phyloP scores from a whole-genome alignment of 2,797 vertebrate species.

The Dendrocincla fuliginosa region DNA sequence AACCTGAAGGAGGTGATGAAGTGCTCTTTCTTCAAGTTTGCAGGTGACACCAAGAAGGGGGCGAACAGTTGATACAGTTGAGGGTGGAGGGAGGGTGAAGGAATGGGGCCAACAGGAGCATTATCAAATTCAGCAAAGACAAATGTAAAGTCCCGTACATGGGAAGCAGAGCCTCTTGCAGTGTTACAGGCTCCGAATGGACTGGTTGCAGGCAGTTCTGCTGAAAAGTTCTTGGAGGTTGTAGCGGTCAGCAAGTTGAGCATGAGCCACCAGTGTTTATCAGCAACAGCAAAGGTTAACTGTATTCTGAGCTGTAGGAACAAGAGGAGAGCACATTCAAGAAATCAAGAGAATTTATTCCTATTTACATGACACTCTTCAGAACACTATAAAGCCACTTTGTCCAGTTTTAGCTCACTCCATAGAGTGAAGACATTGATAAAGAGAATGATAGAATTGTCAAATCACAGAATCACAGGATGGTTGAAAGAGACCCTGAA shows the following conservation, averaged over 20 bases:
- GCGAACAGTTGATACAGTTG: neutral
- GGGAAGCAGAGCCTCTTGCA: neutral
- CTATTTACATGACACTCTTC: neutral
- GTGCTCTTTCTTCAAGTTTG: neutral
- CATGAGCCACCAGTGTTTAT: neutral
- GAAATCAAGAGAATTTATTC: neutral
- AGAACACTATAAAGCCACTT: neutral
- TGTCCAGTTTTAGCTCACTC: neutral
- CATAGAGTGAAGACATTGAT: neutral
- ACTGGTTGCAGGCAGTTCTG: neutral
- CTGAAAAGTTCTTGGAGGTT: neutral
- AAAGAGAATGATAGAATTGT: neutral
- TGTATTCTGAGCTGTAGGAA: neutral
- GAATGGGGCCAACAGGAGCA: neutral
- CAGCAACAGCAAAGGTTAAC: neutral
- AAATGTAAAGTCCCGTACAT: neutral
- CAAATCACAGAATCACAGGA: neutral
- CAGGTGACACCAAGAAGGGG: neutral
- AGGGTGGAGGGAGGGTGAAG: neutral
- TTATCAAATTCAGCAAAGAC: neutral
- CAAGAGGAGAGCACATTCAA: neutral
- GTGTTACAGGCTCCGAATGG: neutral
- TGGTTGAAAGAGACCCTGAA: neutral
- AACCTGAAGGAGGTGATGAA: neutral
- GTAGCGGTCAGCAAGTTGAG: neutral